phyloP scores from a whole-genome alignment of 2,113 vertebrate species.

The Furnarius figulus region DNA sequence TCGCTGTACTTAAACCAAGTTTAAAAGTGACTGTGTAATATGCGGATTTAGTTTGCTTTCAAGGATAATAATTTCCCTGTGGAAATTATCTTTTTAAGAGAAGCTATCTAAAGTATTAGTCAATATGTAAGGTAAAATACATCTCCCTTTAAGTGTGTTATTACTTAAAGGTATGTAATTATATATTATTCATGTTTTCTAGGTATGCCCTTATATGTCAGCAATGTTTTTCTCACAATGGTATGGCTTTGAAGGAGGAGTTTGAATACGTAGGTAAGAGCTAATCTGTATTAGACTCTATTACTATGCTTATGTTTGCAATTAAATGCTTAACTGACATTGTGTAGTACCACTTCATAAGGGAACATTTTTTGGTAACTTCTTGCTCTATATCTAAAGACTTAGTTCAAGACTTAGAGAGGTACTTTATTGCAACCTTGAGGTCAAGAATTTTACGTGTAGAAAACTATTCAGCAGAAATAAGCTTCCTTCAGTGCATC shows the following conservation, averaged over 20 bases:
- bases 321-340: neutral
- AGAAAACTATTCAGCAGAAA: conserved; percentile 10
- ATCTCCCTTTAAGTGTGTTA: neutral
- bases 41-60: neutral
- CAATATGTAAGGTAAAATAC: neutral
- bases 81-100: neutral
- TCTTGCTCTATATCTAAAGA: neutral
- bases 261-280: conserved; percentile 98
- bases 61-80: neutral
- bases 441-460: conserved; percentile 14
- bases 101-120: neutral
- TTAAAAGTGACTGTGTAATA: neutral
- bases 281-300: neutral
- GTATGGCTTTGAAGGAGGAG: conserved; percentile 98
- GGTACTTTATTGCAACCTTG: neutral
- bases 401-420: neutral
- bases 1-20: neutral
- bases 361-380: neutral
- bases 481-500: neutral
- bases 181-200: conserved; percentile 39
- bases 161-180: neutral
- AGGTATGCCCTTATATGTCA: conserved; percentile 98
- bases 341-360: neutral
- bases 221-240: conserved; percentile 98
- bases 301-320: neutral